A percentile compares a stretch with the other conserved stretches of the same genome.
phyloP scores from a whole-genome alignment of 2,113 vertebrate genomes.

The Apteryx mantelli region DNA sequence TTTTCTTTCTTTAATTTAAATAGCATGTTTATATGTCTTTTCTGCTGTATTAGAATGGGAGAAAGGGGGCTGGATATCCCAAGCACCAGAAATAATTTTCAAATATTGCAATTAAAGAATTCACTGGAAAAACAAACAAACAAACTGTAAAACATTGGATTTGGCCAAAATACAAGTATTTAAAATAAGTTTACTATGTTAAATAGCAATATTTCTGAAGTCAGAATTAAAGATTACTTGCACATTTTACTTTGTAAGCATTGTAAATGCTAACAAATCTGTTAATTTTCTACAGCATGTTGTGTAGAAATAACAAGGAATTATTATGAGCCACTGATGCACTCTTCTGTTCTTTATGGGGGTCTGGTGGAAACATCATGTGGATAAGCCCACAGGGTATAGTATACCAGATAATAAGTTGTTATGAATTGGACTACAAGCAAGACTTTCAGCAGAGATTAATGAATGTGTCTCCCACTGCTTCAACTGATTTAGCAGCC shows the following conservation, averaged over 20 bases:
- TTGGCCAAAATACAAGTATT: conserved; percentile 43
- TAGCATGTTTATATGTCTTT: conserved; percentile 79
- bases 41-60: conserved; percentile 74
- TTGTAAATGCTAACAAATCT: conserved; percentile 64
- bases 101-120: conserved; percentile 53
- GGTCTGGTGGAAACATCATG: conserved; percentile 15
- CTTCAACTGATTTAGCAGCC: neutral
- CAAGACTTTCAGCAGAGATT: neutral
- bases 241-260: conserved; percentile 68
- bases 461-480: neutral
- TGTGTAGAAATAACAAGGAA: conserved; percentile 72
- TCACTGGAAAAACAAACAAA: neutral
- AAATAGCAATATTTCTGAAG: conserved; percentile 54
- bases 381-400: neutral
- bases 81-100: conserved; percentile 70
- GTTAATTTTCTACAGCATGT: conserved; percentile 65
- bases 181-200: conserved; percentile 53
- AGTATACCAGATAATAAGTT: neutral
- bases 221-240: conserved; percentile 39
- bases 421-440: neutral
- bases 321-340: conserved; percentile 60
- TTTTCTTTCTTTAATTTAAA: conserved; percentile 80
- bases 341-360: conserved; percentile 65
- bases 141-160: conserved; percentile 48
- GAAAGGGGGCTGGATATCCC: conserved; percentile 82